Evolutionary conservation across 2,888 invertebrate species (phyloP).

Genomic region (Gandaritis pyraliata): DNA sequence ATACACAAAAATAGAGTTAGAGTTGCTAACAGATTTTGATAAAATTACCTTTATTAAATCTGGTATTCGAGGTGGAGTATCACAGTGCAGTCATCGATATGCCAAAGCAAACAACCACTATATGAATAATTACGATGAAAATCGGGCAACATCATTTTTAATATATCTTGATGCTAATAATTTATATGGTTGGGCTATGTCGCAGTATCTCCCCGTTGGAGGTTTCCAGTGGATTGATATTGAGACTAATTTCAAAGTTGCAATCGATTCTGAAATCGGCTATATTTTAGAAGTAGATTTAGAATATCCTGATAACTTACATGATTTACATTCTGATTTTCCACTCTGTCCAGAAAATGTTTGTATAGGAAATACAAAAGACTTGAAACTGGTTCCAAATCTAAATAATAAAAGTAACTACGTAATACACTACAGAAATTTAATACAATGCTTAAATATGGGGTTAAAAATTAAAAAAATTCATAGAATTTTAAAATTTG

Average conservation of each 20-base stretch:
- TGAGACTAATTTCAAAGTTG: slow-evolving; percentile 1
- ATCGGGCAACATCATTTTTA: neutral
- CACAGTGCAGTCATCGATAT: slow-evolving; percentile 6
- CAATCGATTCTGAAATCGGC: slow-evolving; percentile 10
- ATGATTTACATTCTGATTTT: slow-evolving; percentile 34
- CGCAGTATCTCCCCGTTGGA: slow-evolving; percentile 3
- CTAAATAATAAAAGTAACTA: slow-evolving; percentile 40
- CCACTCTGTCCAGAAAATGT: slow-evolving; percentile 36
- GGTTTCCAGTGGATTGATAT: slow-evolving; percentile 5
- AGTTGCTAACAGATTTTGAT: too few relatives aligned
- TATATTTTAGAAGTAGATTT: slow-evolving; percentile 40
- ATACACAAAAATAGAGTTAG: too few relatives aligned
- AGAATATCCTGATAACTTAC: slow-evolving; percentile 38
- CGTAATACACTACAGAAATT: slow-evolving; percentile 44
- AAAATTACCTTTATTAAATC: slow-evolving; percentile 2
- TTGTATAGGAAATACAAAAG: slow-evolving; percentile 9
- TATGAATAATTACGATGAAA: too few relatives aligned
- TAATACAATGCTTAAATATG: slow-evolving; percentile 42
- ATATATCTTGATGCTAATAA: slow-evolving; percentile 12
- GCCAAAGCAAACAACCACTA: slow-evolving; percentile 7
- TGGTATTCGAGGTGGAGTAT: slow-evolving; percentile 9
- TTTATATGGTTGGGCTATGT: slow-evolving; percentile 9
- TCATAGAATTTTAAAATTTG: slow-evolving; percentile 43
- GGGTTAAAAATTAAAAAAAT: slow-evolving; percentile 30
- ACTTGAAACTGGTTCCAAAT: slow-evolving; percentile 36